These are phyloP conservation scores for rabbit (Oryctolagus cuniculus) DNA, from an alignment of 2,113 vertebrate species.

Conservation along the genomic window DNA sequence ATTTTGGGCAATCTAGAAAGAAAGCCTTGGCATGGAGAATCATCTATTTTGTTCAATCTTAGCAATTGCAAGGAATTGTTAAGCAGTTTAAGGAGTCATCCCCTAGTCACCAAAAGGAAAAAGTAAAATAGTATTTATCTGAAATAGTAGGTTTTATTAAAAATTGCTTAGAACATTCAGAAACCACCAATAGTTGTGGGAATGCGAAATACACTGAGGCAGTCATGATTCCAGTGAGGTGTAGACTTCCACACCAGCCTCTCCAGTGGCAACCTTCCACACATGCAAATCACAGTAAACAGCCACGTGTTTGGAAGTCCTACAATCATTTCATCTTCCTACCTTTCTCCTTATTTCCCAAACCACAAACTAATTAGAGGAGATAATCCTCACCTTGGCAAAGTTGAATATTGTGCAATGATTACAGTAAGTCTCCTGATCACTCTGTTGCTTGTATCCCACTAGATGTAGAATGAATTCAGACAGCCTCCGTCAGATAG, in stretches of 20 bases:
- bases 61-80: background rate
- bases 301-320: background rate
- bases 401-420: rapidly evolving
- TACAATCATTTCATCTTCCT: background rate
- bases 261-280: background rate
- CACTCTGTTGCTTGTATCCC: background rate
- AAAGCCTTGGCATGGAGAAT: background rate
- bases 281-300: background rate
- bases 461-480: background rate
- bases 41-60: background rate
- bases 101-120: background rate
- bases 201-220: background rate
- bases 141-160: background rate
- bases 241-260: background rate
- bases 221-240: background rate
- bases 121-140: background rate
- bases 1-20: background rate
- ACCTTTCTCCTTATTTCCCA: no score
- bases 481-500: background rate
- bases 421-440: rapidly evolving
- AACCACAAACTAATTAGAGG: background rate
- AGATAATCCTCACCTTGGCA: background rate
- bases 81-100: background rate
- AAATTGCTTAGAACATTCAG: background rate
- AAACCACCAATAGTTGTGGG: background rate